phyloP scores from a whole-genome alignment of 2,888 invertebrate genomes.

The Blomia tropicalis region DNA sequence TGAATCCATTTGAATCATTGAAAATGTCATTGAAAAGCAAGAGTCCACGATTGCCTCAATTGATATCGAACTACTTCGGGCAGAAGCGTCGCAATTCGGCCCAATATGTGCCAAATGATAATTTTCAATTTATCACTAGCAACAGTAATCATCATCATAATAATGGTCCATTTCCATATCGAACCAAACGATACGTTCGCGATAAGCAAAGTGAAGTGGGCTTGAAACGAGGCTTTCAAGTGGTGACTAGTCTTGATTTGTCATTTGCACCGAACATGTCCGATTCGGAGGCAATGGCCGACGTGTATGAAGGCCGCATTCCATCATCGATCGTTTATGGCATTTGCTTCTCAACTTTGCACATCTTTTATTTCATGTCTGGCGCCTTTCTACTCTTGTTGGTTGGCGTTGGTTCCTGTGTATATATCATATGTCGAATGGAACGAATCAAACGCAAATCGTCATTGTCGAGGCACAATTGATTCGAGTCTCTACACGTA shows the following conservation, averaged over 20 bases:
- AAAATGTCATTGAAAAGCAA: neutral
- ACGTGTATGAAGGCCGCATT: slow-evolving; percentile 26
- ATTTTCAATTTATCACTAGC: neutral
- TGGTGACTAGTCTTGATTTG: slow-evolving; percentile 76
- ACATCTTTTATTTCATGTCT: slow-evolving; percentile 27
- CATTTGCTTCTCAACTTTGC: slow-evolving; percentile 29
- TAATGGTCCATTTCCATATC: slow-evolving; percentile 25
- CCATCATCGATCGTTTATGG: slow-evolving; percentile 27
- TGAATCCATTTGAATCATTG: slow-evolving; percentile 6
- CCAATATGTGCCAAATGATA: slow-evolving; percentile 1
- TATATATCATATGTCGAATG: slow-evolving; percentile 20
- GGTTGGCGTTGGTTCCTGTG: slow-evolving; percentile 19
- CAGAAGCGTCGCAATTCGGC: neutral
- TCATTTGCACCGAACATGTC: slow-evolving; percentile 57
- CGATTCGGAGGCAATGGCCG: too few relatives aligned
- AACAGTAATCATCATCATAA: neutral
- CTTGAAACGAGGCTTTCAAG: slow-evolving; percentile 72
- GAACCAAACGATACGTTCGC: slow-evolving; percentile 25
- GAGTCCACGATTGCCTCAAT: neutral
- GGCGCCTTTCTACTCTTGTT: slow-evolving; percentile 28
- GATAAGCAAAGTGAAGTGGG: slow-evolving; percentile 42
- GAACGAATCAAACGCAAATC: slow-evolving; percentile 14
- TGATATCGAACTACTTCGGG: slow-evolving; percentile 5
- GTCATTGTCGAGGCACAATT: neutral
- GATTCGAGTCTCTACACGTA: neutral